Evolutionary conservation across 2,888 invertebrate species (phyloP), one percentile per base, ranked within the genome.

Genomic region (Epirrhoe alternata): DNA sequence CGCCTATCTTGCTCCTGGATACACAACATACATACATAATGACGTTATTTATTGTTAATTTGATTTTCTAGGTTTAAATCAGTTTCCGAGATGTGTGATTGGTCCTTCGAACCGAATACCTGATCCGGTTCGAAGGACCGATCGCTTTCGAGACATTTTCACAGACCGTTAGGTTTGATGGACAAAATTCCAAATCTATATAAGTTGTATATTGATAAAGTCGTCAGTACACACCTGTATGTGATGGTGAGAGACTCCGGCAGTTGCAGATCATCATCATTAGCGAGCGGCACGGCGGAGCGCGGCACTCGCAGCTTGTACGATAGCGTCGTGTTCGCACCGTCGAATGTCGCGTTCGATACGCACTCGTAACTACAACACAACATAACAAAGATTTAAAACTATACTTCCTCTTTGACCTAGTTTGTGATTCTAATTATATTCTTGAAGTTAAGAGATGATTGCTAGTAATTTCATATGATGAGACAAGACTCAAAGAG

Each of bases 291-390:
- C 76, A 38, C 55, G 77, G 38, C 62, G 55, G 51, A 6, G 52
- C 61, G 74, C 70, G 88, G 91, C 72, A 86, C 89, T 8, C 86
- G 86, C 77, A 96, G 94, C 64, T 85, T 80, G 86, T 96, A 97
- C 56, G 91, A 86, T 52, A 96, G 94, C 30, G 95, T 94, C 6
- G 95, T 94, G 77, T 95, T 95, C 68, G 94, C 92, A 7, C 98
- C 97, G 80, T 97, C 95, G 84, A 98, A 98, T 0, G 98, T 98
- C 57, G 97, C 96, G 84, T 97, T 97, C 0, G 97, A 96, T 52
- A 98, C 94, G 86, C 99, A 66, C 58, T 66, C 66, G 62, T 66
- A 66, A 0, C 66, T 66, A 17, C 0, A 52, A 56, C 38, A 57
- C 10, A 12, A 38, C 6, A 38, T 57, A 35, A 1, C n/a, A n/a